These are phyloP conservation scores for Dicyrtoma fusca DNA, from an alignment of 2,888 invertebrate genomes.

Conservation along the genomic window DNA sequence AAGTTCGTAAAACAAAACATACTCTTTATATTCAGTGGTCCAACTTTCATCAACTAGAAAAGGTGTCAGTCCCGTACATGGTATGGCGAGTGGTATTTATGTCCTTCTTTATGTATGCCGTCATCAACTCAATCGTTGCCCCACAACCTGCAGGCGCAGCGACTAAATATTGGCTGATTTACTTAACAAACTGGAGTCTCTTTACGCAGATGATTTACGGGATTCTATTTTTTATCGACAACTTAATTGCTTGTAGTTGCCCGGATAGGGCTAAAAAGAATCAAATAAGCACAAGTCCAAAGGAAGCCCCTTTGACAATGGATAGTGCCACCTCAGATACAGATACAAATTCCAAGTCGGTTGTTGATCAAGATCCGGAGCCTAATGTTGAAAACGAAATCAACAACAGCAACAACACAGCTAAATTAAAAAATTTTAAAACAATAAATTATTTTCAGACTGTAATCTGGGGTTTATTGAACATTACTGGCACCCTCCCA, in stretches of 20 bases:
- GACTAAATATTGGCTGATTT: background rate
- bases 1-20: background rate
- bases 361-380: too few relatives aligned
- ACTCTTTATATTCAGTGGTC: background rate
- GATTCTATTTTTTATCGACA: background rate
- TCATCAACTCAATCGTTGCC: background rate
- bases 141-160: too few relatives aligned
- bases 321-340: too few relatives aligned
- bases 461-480: background rate
- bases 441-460: background rate
- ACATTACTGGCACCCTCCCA: background rate
- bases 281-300: too few relatives aligned
- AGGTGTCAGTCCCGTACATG: background rate
- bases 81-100: background rate
- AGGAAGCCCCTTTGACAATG: too few relatives aligned
- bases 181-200: constrained; percentile 12
- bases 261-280: too few relatives aligned
- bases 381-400: too few relatives aligned
- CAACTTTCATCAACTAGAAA: background rate
- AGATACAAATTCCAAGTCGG: too few relatives aligned
- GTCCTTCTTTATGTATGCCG: background rate
- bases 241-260: background rate
- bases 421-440: too few relatives aligned
- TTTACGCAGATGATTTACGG: background rate
- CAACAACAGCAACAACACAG: too few relatives aligned